Percentiles rank a stretch among this genome's conserved stretches.
Conservation (phyloP, 1,140 invertebrate genomes). For the Drosophila setifemur region DNA sequence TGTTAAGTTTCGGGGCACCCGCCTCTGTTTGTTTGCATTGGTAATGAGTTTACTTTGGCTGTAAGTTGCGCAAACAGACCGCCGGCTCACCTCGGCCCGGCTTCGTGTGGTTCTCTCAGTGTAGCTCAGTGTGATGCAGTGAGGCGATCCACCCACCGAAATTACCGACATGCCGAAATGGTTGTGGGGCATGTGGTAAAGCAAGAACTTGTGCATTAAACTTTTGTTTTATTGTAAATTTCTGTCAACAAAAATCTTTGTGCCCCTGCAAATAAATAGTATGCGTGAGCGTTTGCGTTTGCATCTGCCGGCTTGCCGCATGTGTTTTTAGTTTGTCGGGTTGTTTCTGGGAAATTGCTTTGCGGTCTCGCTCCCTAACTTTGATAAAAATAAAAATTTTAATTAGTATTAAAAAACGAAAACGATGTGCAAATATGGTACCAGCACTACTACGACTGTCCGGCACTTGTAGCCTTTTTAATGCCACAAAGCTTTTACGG, state of each 20-base stretch:
- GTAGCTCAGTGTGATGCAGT: not conserved
- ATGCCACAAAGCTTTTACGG: conserved; percentile 9
- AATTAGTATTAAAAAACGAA: conserved; percentile 55
- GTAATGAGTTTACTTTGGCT: conserved; percentile 79
- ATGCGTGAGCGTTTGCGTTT: conserved; percentile 3
- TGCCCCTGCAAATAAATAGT: conserved; percentile 49
- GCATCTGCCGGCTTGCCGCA: conserved; percentile 33
- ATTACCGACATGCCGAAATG: conserved; percentile 28
- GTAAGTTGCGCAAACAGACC: conserved; percentile 74
- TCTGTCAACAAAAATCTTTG: conserved; percentile 74
- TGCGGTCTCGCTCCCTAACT: conserved; percentile 43
- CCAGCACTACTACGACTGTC: conserved; percentile 9
- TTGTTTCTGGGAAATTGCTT: conserved; percentile 63
- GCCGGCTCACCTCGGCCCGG: conserved; percentile 42
- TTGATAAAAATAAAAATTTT: conserved; percentile 71
- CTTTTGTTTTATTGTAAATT: conserved; percentile 77
- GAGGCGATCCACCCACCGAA: too few species aligned
- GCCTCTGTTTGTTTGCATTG: conserved; percentile 74
- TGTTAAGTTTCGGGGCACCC: conserved; percentile 54
- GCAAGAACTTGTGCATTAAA: conserved; percentile 71
- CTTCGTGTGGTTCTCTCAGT: conserved; percentile 2
- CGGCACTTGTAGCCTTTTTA: not conserved
- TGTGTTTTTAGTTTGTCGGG: conserved; percentile 57
- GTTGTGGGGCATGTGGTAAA: conserved; percentile 11
- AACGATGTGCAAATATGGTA: conserved; percentile 42